phyloP scores from a whole-genome alignment of 2,113 vertebrate species.

The Nesoenas mayeri region DNA sequence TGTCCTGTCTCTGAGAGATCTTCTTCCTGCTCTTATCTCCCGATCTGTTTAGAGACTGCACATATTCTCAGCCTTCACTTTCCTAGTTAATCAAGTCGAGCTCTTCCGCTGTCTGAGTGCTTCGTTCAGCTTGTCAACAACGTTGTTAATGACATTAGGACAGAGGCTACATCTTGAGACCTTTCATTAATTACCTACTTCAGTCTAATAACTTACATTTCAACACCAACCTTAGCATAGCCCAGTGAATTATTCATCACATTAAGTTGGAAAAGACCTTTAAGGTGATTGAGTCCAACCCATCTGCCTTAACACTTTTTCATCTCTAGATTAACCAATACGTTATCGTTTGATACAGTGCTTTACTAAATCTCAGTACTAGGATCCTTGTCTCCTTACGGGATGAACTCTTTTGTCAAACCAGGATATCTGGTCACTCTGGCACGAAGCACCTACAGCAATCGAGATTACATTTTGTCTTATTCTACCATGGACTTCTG shows the following conservation, averaged over 20 bases:
- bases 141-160: not conserved
- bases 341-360: rapidly evolving
- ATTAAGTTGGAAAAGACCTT: too few relatives aligned
- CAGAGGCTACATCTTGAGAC: not conserved
- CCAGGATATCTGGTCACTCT: not conserved
- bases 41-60: not conserved
- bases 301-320: not conserved
- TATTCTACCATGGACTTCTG: not conserved
- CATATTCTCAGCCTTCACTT: not conserved
- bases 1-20: not conserved
- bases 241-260: not conserved
- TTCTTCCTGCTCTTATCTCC: not conserved
- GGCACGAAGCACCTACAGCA: not conserved
- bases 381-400: not conserved
- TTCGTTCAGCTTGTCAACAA: not conserved
- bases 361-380: not conserved
- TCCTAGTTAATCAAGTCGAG: not conserved
- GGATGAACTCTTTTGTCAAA: not conserved
- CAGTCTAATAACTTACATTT: not conserved
- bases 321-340: not conserved
- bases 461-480: not conserved
- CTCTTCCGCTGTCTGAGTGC: not conserved
- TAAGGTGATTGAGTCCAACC: too few relatives aligned
- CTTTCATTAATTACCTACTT: not conserved
- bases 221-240: not conserved